These are phyloP conservation scores for Prunella himalayana DNA, from an alignment of 2,113 vertebrate species.

Conservation along the genomic window DNA sequence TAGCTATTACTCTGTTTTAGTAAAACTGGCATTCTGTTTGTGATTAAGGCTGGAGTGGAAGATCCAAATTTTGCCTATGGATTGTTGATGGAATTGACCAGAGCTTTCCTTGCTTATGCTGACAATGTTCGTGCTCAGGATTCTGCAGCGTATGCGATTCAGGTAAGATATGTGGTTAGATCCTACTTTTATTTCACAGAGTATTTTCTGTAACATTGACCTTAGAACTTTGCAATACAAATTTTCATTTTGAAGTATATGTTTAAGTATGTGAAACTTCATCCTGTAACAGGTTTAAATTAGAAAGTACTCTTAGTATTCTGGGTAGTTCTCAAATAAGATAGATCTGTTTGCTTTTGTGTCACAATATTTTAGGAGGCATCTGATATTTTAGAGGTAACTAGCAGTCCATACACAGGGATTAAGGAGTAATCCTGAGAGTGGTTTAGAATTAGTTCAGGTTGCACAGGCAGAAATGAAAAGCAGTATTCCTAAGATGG, in stretches of 20 bases:
- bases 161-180: constrained; percentile 68
- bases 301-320: not conserved
- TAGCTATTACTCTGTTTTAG: not conserved
- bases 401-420: not conserved
- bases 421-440: not conserved
- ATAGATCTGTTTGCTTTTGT: not conserved
- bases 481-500: not conserved
- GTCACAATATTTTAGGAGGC: not conserved
- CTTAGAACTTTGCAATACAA: not conserved
- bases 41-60: constrained; percentile 85
- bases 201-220: not conserved
- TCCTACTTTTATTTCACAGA: not conserved
- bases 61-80: constrained; percentile 90
- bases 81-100: constrained; percentile 88
- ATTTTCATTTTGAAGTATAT: not conserved
- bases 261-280: not conserved
- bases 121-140: constrained; percentile 96
- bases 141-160: constrained; percentile 94
- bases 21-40: not conserved
- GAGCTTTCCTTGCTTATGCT: constrained; percentile 93
- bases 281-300: not conserved
- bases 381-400: not conserved
- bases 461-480: not conserved
- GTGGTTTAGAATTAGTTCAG: not conserved
- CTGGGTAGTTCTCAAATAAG: not conserved